Percentiles rank a stretch among this genome's conserved stretches.
Conservation (phyloP, 2,888 invertebrate genomes). For the Uropetala carovei region DNA sequence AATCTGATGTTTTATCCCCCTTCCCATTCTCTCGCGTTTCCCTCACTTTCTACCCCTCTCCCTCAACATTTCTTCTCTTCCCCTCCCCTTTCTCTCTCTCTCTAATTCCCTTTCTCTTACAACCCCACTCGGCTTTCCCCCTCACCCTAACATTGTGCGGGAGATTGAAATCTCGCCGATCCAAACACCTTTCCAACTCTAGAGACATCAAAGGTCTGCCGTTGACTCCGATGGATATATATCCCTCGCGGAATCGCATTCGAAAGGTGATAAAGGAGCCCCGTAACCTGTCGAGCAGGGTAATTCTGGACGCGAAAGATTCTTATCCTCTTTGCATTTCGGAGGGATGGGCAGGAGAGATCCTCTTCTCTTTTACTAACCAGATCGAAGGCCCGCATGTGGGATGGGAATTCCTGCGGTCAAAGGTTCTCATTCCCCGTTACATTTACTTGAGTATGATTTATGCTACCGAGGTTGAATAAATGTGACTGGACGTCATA, state of each 20-base stretch:
- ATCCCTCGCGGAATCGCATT: background rate
- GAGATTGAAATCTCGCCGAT: slow-evolving; percentile 18
- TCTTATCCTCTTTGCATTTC: background rate
- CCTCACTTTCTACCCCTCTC: background rate
- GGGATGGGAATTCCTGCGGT: background rate
- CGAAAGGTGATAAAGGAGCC: slow-evolving; percentile 20
- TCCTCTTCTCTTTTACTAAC: background rate
- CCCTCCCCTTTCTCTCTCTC: background rate
- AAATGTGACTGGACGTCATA: too few species aligned
- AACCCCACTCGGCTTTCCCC: background rate
- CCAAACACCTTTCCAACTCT: background rate
- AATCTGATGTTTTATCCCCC: too few species aligned
- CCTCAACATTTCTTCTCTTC: background rate
- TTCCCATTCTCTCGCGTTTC: background rate
- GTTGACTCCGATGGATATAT: background rate
- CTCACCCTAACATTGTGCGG: background rate
- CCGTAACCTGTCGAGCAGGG: slow-evolving; percentile 38
- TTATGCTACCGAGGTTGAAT: background rate
- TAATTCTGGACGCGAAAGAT: slow-evolving; percentile 38
- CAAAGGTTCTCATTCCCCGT: background rate
- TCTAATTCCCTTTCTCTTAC: background rate
- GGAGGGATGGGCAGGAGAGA: background rate
- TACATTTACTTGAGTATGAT: background rate
- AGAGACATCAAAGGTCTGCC: background rate
- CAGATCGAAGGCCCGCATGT: background rate